Percentiles rank a stretch among this genome's conserved stretches.
Evolutionary conservation across 2,113 vertebrate genomes (phyloP).

Genomic region (Nannobrachium achirus): DNA sequence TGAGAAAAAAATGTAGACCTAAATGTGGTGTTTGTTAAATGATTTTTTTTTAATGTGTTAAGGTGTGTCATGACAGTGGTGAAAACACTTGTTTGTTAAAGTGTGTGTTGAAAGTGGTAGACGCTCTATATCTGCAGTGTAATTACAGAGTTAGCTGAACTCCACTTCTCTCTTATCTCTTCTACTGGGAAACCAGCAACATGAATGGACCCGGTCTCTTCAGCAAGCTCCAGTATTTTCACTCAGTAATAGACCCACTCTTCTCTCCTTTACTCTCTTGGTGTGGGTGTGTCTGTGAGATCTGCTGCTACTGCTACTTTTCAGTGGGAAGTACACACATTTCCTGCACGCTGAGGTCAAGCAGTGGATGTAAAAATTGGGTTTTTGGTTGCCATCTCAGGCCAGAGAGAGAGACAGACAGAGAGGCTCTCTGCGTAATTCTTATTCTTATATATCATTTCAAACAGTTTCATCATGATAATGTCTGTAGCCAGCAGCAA

Average conservation of each 20-base stretch:
- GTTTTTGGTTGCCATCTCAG: constrained; percentile 58
- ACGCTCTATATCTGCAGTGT: constrained; percentile 31
- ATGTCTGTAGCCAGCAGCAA: no score
- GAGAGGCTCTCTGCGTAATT: constrained; percentile 50
- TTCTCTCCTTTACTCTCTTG: background rate
- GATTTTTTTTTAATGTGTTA: no score
- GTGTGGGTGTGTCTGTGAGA: constrained; percentile 1
- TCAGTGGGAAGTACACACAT: constrained; percentile 48
- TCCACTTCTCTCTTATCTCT: constrained; percentile 63
- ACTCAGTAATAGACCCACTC: constrained; percentile 62
- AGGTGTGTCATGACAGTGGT: no score
- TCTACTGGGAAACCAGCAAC: constrained; percentile 64
- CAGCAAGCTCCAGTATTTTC: constrained; percentile 48
- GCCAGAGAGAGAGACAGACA: constrained; percentile 43
- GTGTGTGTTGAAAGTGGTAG: background rate
- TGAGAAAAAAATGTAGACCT: no score
- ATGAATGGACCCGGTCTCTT: constrained; percentile 63
- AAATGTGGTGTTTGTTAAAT: no score
- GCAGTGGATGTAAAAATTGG: constrained; percentile 8
- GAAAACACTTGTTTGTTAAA: constrained; percentile 18
- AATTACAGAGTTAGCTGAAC: constrained; percentile 69
- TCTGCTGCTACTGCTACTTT: constrained; percentile 50
- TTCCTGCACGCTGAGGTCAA: background rate
- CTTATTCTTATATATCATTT: no score
- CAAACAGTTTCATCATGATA: no score